A percentile compares a stretch with the other conserved stretches of the same genome.
These are phyloP conservation scores for Labia minor DNA, from an alignment of 2,888 invertebrate species.

Conservation along the genomic window DNA sequence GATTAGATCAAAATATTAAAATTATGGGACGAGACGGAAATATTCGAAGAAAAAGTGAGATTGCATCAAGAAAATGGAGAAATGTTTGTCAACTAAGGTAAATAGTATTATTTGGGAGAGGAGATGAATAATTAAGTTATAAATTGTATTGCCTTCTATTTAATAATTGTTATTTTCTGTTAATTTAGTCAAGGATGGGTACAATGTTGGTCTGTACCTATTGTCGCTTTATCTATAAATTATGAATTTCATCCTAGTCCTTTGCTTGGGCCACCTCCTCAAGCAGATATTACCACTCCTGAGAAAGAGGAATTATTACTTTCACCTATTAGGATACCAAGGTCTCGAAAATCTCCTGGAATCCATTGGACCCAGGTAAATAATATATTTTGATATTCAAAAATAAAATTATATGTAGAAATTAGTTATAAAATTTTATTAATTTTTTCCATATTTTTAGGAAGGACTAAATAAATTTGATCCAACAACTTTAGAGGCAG, in stretches of 20 bases:
- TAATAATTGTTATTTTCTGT: conserved; percentile 26
- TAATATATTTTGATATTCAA: not conserved
- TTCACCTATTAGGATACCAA: conserved; percentile 83
- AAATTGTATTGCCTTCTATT: too few species aligned
- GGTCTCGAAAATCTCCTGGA: conserved; percentile 53
- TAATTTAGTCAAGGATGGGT: conserved; percentile 63
- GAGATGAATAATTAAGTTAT: too few species aligned
- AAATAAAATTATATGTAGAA: not conserved
- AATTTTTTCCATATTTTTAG: conserved; percentile 30
- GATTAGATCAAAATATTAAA: conserved; percentile 80
- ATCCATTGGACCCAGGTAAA: conserved; percentile 46
- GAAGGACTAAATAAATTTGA: conserved; percentile 70
- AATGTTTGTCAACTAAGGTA: conserved; percentile 61
- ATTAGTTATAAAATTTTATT: not conserved
- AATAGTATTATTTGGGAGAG: not conserved
- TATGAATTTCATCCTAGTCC: conserved; percentile 90
- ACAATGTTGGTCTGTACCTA: conserved; percentile 93
- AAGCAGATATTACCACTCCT: conserved; percentile 86
- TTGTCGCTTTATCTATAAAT: conserved; percentile 79
- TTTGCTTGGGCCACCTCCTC: conserved; percentile 73
- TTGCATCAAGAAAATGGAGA: conserved; percentile 58
- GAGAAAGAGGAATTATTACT: conserved; percentile 87
- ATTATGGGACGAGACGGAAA: conserved; percentile 65
- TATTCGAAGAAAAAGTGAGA: conserved; percentile 40
- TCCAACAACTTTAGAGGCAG: conserved; percentile 72